These are phyloP conservation scores for Plectus sambesii DNA, from an alignment of 1,140 invertebrate genomes.

Conservation along the genomic window DNA sequence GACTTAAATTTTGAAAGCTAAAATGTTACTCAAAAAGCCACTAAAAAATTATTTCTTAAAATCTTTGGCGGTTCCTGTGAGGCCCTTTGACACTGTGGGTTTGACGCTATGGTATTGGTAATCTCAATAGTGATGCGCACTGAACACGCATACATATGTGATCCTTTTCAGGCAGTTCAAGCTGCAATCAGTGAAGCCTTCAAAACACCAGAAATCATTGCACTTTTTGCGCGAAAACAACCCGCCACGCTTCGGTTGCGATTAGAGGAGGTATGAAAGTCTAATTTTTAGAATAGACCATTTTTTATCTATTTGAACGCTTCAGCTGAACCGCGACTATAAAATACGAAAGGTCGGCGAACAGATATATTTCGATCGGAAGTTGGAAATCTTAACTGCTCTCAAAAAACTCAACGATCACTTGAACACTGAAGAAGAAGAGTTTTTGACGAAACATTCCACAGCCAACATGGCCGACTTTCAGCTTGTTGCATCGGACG, in stretches of 20 bases:
- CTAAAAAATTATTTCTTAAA: background rate
- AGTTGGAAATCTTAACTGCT: slow-evolving; percentile 58
- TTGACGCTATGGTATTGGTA: background rate
- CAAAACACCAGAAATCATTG: slow-evolving; percentile 64
- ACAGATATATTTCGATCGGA: slow-evolving; percentile 47
- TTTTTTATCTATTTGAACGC: slow-evolving; percentile 21
- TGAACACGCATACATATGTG: slow-evolving; percentile 16
- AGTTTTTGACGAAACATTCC: too few relatives aligned
- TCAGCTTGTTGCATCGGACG: too few relatives aligned
- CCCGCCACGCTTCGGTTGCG: slow-evolving; percentile 58
- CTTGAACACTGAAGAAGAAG: too few relatives aligned
- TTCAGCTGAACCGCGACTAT: slow-evolving; percentile 49
- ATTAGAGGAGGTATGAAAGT: slow-evolving; percentile 53
- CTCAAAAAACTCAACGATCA: slow-evolving; percentile 61
- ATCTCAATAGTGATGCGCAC: too few relatives aligned
- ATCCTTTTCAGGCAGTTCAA: slow-evolving; percentile 57
- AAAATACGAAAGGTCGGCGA: slow-evolving; percentile 50
- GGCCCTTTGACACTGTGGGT: slow-evolving; percentile 5
- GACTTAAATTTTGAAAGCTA: background rate
- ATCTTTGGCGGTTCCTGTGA: background rate
- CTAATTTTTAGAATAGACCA: slow-evolving; percentile 44
- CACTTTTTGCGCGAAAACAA: slow-evolving; percentile 64
- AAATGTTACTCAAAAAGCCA: background rate
- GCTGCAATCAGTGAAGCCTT: slow-evolving; percentile 65
- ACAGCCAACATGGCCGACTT: too few relatives aligned